Evolutionary conservation across 2,888 invertebrate species (phyloP), one percentile per base, ranked within the genome.

Genomic region (Ichneumoninae sp.): DNA sequence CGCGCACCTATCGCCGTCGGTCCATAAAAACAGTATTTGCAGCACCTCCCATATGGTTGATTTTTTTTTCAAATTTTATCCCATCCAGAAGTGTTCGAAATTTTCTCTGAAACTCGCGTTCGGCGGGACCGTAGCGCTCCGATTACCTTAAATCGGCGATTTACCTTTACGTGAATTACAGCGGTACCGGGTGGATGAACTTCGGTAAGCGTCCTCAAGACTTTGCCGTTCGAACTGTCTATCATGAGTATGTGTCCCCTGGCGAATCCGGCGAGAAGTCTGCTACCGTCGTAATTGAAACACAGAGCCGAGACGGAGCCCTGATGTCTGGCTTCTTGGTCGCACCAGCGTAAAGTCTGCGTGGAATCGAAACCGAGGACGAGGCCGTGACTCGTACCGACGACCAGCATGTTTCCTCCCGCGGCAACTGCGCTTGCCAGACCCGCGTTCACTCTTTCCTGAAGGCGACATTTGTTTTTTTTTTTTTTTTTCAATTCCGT

Each of bases 371-470:
- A 98, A 77, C 98, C 96, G 40, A 99, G 94, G 76, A 98, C 95
- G 88, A 98, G 96, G 0, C 99, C 99, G 94, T 98, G 98, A 36
- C 98, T 98, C 44, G 98, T 99, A 52, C 99, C 99, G 44, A 99
- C 96, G n/a, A 97, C 97, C 85, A 98, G 95, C 93, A 97, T 96
- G 77, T 97, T 96, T 8, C 96, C 95, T 86, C 95, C 95, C 5
- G 97, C 97, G 88, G 97, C 96, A 91, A 97, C 95, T 6, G 98
- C 97, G 82, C 98, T 98, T 10, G 98, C 97, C 86, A 97, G 95
- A 5, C 99, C 99, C 78, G 98, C 97, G 94, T 97, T 96, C 19
- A 98, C 97, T 88, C 97, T 95, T 90, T 98, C 98, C 97, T 97
- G 91, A 44, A 44, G 10, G 5, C 16, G 13, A 44, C 5, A 5